A percentile compares a stretch with the other conserved stretches of the same genome.
Evolutionary conservation across 1,140 invertebrate genomes (phyloP).

Genomic region (Calliopsis andreniformis): DNA sequence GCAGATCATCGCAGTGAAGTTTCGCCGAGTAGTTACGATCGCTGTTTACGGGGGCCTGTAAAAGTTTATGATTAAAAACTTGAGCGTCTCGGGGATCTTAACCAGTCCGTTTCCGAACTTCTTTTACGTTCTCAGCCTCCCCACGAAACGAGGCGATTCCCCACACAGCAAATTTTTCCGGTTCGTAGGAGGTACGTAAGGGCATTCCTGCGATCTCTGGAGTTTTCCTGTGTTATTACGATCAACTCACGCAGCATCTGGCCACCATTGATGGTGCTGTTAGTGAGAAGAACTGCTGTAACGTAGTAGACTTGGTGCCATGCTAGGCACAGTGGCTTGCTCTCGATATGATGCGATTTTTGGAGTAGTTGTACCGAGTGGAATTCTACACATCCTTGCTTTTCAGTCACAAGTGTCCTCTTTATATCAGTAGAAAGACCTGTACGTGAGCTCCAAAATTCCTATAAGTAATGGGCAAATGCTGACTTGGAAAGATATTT

Average conservation of each 20-base stretch:
- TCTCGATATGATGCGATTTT: slow-evolving; percentile 27
- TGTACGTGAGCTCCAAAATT: too few species aligned
- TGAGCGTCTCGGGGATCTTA: not conserved
- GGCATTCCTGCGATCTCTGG: slow-evolving; percentile 42
- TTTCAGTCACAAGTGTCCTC: too few species aligned
- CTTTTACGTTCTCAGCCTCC: slow-evolving; percentile 11
- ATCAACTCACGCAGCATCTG: slow-evolving; percentile 32
- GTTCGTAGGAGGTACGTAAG: slow-evolving; percentile 35
- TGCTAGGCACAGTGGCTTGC: slow-evolving; percentile 2
- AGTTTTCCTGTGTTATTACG: slow-evolving; percentile 50
- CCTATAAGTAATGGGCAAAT: too few species aligned
- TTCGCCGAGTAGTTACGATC: slow-evolving; percentile 19
- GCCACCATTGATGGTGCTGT: slow-evolving; percentile 49
- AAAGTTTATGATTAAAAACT: slow-evolving; percentile 51
- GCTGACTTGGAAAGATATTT: too few species aligned
- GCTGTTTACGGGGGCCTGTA: not conserved
- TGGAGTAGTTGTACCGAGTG: too few species aligned
- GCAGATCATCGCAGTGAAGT: not conserved
- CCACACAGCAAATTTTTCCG: slow-evolving; percentile 36
- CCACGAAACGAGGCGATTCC: slow-evolving; percentile 6
- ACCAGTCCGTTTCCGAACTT: slow-evolving; percentile 22
- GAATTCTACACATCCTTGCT: too few species aligned
- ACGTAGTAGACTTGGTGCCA: slow-evolving; percentile 29
- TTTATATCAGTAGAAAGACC: too few species aligned
- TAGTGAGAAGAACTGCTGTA: slow-evolving; percentile 51